These are phyloP conservation scores for Eupithecia tripunctaria DNA, from an alignment of 2,888 invertebrate species.

Conservation along the genomic window DNA sequence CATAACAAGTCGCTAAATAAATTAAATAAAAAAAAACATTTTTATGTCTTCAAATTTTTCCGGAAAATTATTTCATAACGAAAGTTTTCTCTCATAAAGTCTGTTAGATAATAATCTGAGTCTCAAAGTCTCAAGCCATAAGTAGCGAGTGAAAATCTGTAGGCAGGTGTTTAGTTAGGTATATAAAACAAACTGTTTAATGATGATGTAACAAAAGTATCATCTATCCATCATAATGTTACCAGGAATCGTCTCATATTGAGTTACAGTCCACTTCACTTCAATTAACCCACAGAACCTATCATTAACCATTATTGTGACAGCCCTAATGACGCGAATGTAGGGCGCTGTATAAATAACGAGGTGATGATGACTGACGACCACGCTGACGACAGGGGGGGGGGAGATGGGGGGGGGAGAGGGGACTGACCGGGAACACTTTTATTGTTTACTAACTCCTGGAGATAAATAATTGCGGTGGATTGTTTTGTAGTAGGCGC, in stretches of 20 bases:
- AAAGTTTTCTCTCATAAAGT: too few species aligned
- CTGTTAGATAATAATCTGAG: too few species aligned
- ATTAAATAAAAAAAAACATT: too few species aligned
- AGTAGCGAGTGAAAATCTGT: too few species aligned
- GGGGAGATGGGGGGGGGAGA: too few species aligned
- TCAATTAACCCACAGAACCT: conserved; percentile 30
- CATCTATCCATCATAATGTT: conserved; percentile 5
- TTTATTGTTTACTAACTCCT: conserved; percentile 22
- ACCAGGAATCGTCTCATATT: conserved; percentile 21
- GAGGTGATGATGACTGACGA: conserved; percentile 58
- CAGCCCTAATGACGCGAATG: conserved; percentile 65
- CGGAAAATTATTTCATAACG: too few species aligned
- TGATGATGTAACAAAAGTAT: neutral
- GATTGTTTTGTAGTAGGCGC: too few species aligned
- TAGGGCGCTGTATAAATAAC: conserved; percentile 75
- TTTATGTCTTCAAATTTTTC: too few species aligned
- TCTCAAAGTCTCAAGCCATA: too few species aligned
- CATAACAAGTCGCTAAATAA: too few species aligned
- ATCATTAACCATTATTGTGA: conserved; percentile 35
- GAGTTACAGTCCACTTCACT: conserved; percentile 30
- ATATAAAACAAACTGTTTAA: too few species aligned
- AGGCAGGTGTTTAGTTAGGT: too few species aligned
- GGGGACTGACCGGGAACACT: conserved; percentile 57
- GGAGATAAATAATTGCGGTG: neutral
- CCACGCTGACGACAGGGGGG: conserved; percentile 61